Percentiles rank a stretch among this genome's conserved stretches.
These are phyloP conservation scores for Phylloscopus trochilus DNA, from an alignment of 2,113 vertebrate species.

Conservation along the genomic window DNA sequence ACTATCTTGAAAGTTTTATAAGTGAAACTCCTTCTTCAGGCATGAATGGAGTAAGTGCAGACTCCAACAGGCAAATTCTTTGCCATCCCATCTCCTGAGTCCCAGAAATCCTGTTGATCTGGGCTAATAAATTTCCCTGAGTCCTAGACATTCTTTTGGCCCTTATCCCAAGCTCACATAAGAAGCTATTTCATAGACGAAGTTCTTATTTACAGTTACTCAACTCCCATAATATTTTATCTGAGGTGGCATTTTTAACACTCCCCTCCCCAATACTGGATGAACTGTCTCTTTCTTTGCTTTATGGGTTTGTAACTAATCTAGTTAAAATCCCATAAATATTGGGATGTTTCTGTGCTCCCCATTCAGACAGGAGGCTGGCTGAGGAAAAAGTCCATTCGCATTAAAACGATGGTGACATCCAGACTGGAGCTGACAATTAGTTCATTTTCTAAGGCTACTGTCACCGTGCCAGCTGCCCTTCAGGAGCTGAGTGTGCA, in stretches of 20 bases:
- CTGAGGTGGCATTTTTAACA: slow-evolving; percentile 71
- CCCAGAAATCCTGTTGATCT: slow-evolving; percentile 67
- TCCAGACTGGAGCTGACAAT: slow-evolving; percentile 53
- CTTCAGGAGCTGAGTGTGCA: slow-evolving; percentile 1
- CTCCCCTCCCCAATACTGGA: slow-evolving; percentile 53
- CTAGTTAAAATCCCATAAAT: slow-evolving; percentile 69
- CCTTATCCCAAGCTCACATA: slow-evolving; percentile 70
- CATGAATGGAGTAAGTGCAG: slow-evolving; percentile 47
- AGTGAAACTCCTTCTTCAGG: slow-evolving; percentile 19
- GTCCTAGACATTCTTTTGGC: slow-evolving; percentile 64
- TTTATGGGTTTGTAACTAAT: slow-evolving; percentile 65
- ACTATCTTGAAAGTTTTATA: not conserved
- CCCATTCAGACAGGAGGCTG: slow-evolving; percentile 37
- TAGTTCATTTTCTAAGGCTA: slow-evolving; percentile 36
- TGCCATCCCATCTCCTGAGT: slow-evolving; percentile 54
- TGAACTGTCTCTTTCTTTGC: slow-evolving; percentile 69
- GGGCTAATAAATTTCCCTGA: slow-evolving; percentile 68
- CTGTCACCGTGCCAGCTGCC: slow-evolving; percentile 46
- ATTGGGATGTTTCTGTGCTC: slow-evolving; percentile 57
- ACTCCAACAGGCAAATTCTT: slow-evolving; percentile 63
- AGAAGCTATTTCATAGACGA: slow-evolving; percentile 67
- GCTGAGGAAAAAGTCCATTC: slow-evolving; percentile 56
- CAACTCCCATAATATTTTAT: slow-evolving; percentile 69
- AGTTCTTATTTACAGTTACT: slow-evolving; percentile 68
- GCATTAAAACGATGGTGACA: slow-evolving; percentile 57